Percentiles rank a stretch among this genome's conserved stretches.
Conservation (phyloP, 2,888 invertebrate species). For the Trachelus troglodyta region DNA sequence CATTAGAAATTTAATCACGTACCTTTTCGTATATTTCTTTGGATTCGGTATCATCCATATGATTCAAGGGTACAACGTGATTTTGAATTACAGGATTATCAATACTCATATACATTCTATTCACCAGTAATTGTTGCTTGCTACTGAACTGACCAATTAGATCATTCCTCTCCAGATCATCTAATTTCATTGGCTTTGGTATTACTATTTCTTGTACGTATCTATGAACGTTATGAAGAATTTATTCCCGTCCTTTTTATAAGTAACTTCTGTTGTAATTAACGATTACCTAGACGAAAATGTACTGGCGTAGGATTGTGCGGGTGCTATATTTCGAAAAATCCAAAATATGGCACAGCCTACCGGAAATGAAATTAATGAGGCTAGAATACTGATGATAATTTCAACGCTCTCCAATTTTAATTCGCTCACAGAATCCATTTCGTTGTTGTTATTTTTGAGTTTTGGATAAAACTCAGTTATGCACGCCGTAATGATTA, state of each 20-base stretch:
- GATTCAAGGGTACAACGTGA: conserved; percentile 9
- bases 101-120: conserved; percentile 1
- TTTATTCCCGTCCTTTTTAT: not conserved
- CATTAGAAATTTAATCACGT: no score
- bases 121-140: conserved; percentile 5
- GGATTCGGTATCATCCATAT: not conserved
- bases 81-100: conserved; percentile 6
- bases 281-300: conserved; percentile 12
- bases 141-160: not conserved
- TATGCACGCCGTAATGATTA: conserved; percentile 14
- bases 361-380: conserved; percentile 6
- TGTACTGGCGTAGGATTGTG: conserved; percentile 13
- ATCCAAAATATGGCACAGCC: conserved; percentile 7
- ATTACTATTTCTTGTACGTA: conserved; percentile 13
- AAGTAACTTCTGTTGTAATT: not conserved
- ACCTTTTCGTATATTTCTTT: not conserved
- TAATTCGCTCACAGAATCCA: not conserved
- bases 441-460: not conserved
- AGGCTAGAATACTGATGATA: conserved; percentile 9
- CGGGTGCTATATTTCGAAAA: conserved; percentile 14
- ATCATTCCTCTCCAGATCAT: not conserved
- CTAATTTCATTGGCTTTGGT: conserved; percentile 7
- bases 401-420: conserved; percentile 10
- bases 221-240: not conserved
- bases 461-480: conserved; percentile 14